Base-by-base conservation (phyloP, 1,140 invertebrate genomes). In the Drosophila ogumai region DNA sequence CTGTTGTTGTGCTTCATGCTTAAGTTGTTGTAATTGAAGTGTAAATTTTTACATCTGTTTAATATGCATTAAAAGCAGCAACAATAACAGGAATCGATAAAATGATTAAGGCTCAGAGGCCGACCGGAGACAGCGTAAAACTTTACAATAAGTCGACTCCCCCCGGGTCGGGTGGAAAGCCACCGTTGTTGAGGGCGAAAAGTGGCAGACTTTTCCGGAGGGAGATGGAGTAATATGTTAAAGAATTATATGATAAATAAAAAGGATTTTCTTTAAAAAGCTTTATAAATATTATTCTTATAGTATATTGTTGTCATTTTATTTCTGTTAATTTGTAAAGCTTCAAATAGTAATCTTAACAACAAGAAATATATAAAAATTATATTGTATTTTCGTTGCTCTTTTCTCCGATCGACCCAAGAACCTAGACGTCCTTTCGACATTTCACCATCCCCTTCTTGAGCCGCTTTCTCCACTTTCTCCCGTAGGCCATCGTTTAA, bases 41-140 rank as follows among this genome's bases (percentile, higher is more conserved):
- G 82, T 82, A 79, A 69, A 87, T 88, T 87, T 77, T 79, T 61
- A 76, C 82, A 88, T 76, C 82, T 87, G 82, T 76, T 87, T 87
- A 87, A 87, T 82, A 86, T 86, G 71, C 82, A 86, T 87, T 82
- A 79, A 86, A 63, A 44, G 50, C 38, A 31, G 19, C 73, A 73
- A 43, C 43, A 65, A 69, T 59, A 75, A 67, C 52, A 49, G 36
- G 55, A 76, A 87, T 87, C 82, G 80, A 87, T 87, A 87, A 86
- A 79, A 68, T 82, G 82, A 87, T 86, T 87, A 82, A 81, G 68
- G 55, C 73, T 25, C 32, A 54, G 71, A 32, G 43, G 58, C 36
- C 17, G 43, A 43, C 36, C 22, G 65, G 47, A 66, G 74, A 47
- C 72, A 67, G 65, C 61, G 50, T 17, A 31, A 44, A 67, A 58